Evolutionary conservation across 2,797 vertebrate genomes (phyloP).

Genomic region (Sebastes ruberrimus): DNA sequence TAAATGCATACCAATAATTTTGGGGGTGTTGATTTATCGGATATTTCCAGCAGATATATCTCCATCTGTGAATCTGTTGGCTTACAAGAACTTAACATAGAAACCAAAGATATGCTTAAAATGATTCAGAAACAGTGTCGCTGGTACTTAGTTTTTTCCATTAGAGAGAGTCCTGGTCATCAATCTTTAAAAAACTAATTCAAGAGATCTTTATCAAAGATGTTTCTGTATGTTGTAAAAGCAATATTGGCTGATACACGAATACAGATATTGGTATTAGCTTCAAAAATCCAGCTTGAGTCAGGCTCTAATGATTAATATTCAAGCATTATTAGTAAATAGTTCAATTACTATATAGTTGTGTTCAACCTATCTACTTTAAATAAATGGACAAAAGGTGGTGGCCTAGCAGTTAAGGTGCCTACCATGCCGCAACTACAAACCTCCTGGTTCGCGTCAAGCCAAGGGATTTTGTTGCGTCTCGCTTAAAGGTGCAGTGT

Average conservation of each 20-base stretch:
- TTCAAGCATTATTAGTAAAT: background rate
- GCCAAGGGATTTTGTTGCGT: background rate
- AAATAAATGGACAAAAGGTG: too few relatives aligned
- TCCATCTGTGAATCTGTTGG: background rate
- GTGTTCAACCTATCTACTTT: background rate
- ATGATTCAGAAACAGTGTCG: background rate
- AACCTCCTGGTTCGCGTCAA: background rate
- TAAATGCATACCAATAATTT: background rate
- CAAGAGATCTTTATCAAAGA: background rate
- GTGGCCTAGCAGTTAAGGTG: too few relatives aligned
- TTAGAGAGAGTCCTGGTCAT: background rate
- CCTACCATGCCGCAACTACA: too few relatives aligned
- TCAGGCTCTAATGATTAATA: background rate
- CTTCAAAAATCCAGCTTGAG: background rate
- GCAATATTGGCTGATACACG: background rate
- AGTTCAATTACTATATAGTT: background rate
- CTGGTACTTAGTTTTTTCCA: background rate
- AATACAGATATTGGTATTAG: background rate
- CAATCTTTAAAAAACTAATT: background rate
- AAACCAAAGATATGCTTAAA: background rate
- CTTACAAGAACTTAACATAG: background rate
- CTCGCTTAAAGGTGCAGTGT: background rate
- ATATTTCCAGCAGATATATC: background rate
- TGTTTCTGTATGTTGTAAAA: background rate
- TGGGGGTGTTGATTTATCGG: background rate